Evolutionary conservation across 2,888 invertebrate genomes (phyloP).

Genomic region (Pogonocherus hispidulus): DNA sequence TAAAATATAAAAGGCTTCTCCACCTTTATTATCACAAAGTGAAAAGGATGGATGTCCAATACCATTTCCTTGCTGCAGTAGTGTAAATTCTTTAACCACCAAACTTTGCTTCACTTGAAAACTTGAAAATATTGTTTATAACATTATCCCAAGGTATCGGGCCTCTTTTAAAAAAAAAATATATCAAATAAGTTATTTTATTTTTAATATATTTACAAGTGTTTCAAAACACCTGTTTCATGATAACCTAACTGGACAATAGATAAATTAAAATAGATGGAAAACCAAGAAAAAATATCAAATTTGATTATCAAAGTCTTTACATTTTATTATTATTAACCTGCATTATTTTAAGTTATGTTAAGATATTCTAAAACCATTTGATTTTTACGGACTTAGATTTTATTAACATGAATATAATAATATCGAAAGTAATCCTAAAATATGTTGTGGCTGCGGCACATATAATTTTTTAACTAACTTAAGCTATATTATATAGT

Average conservation of each 20-base stretch:
- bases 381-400: neutral
- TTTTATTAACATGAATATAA: neutral
- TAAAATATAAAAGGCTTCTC: too few relatives aligned
- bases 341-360: neutral
- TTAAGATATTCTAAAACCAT: conserved; percentile 4
- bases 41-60: too few relatives aligned
- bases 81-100: too few relatives aligned
- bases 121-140: too few relatives aligned
- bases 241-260: neutral
- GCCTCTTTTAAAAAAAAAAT: too few relatives aligned
- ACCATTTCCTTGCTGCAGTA: too few relatives aligned
- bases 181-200: conserved; percentile 34
- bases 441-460: neutral
- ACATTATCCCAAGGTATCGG: too few relatives aligned
- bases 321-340: neutral
- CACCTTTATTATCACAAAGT: too few relatives aligned
- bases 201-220: conserved; percentile 21
- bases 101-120: too few relatives aligned
- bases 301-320: neutral
- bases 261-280: neutral
- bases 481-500: neutral
- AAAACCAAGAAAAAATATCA: neutral
- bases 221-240: neutral
- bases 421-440: too few relatives aligned
- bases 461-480: neutral